phyloP scores from a whole-genome alignment of 2,888 invertebrate genomes.

The Dorcus hopei region DNA sequence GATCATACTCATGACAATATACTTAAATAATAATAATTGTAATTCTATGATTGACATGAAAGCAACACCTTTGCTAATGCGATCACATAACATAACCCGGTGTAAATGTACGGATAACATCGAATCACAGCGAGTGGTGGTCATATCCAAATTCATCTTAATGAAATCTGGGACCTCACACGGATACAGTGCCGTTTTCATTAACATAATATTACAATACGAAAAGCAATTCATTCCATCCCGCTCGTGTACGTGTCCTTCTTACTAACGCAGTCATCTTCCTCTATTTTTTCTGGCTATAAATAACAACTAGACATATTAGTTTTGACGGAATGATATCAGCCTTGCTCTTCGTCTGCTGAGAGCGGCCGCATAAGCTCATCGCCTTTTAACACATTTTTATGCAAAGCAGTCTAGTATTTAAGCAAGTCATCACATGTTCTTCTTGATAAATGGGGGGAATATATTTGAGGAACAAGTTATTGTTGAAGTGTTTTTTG shows the following conservation, averaged over 20 bases:
- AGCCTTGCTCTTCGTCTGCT: too few relatives aligned
- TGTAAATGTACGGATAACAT: slow-evolving; percentile 11
- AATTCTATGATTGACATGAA: neutral
- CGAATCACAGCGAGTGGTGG: slow-evolving; percentile 7
- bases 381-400: neutral
- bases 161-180: slow-evolving; percentile 14
- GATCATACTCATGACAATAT: too few relatives aligned
- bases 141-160: slow-evolving; percentile 1
- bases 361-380: neutral
- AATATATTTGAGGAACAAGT: neutral
- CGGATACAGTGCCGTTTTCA: neutral
- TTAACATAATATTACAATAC: slow-evolving; percentile 1
- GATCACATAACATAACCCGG: slow-evolving; percentile 5
- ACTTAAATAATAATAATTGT: too few relatives aligned
- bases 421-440: neutral
- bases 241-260: neutral
- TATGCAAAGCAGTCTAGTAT: slow-evolving; percentile 1
- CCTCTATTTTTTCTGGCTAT: too few relatives aligned
- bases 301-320: too few relatives aligned
- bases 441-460: neutral
- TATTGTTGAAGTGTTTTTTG: too few relatives aligned
- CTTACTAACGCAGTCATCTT: too few relatives aligned
- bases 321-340: too few relatives aligned
- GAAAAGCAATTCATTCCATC: neutral
- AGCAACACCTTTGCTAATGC: slow-evolving; percentile 12